Percentiles rank a stretch among this genome's conserved stretches.
These are phyloP conservation scores for Macroramphosus scolopax DNA, from an alignment of 2,797 vertebrate genomes.

Conservation along the genomic window DNA sequence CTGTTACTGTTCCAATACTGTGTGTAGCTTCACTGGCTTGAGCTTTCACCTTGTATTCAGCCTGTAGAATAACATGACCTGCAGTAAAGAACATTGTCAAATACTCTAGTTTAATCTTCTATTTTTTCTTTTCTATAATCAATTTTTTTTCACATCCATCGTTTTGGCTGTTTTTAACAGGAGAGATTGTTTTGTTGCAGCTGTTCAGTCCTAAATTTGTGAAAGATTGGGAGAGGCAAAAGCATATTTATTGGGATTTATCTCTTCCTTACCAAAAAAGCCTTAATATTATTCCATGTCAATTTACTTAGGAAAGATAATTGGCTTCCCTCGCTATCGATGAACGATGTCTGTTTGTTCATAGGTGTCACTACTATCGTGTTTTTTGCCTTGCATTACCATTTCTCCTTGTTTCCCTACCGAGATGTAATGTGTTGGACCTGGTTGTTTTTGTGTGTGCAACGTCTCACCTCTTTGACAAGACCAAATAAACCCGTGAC, in stretches of 20 bases:
- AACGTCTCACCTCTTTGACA: conserved; percentile 67
- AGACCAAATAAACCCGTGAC: conserved; percentile 75
- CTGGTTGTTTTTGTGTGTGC: conserved; percentile 45
- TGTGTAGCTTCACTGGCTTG: conserved; percentile 69
- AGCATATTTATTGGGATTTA: conserved; percentile 29
- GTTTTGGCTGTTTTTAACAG: conserved; percentile 52
- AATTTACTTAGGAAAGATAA: conserved; percentile 43
- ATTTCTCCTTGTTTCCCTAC: conserved; percentile 37
- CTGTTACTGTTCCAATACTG: conserved; percentile 70
- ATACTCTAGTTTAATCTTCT: conserved; percentile 15
- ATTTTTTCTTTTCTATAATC: conserved; percentile 21
- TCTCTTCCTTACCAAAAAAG: conserved; percentile 63
- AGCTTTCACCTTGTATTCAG: conserved; percentile 59
- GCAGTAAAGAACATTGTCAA: conserved; percentile 38
- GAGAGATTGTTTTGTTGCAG: conserved; percentile 28
- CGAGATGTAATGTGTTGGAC: conserved; percentile 51
- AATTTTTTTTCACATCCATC: conserved; percentile 30
- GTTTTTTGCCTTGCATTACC: conserved; percentile 32
- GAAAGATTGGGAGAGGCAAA: conserved; percentile 25
- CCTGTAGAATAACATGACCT: conserved; percentile 44
- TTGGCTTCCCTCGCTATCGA: conserved; percentile 39
- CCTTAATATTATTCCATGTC: conserved; percentile 57
- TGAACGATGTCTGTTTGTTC: conserved; percentile 32
- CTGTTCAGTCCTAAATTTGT: conserved; percentile 33
- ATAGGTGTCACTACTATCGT: conserved; percentile 43